Evolutionary conservation across 2,113 vertebrate genomes (phyloP), one percentile per base, ranked within the genome.

Genomic region (Chinchilla lanigera): DNA sequence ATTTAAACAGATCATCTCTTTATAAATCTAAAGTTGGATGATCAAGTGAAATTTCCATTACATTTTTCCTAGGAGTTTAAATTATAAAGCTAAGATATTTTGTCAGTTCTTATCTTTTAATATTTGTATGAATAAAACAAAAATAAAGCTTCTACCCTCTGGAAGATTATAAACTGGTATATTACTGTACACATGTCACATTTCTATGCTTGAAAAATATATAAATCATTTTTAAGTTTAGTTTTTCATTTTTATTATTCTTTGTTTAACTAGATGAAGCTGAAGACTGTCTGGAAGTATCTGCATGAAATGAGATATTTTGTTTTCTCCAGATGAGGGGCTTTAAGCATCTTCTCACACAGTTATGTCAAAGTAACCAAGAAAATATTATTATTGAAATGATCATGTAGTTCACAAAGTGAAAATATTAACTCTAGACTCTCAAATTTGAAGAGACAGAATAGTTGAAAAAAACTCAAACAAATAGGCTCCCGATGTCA

Each of bases 21-120:
- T 65, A 77, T 71, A 85, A 95, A 92, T 24, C 11, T 17, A 95
- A 52, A 38, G 9, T 54, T 54, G 65, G 80, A 71, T 78, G 83
- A 85, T 93, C 73, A 84, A 35, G 86, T 84, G n/a, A 94, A 88
- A 96, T 67, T 35, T 87, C 60, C 60, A 85, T 13, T 63, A 56
- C 20, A 47, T 67, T 84, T 85, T 52, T 58, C 20, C 63, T 85
- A 54, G 38, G 89, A 94, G 86, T 92, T 92, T 93, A 95, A 95
- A 94, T 96, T 81, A 92, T 67, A 94, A 96, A 75, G 38, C 54
- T 80, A 89, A 93, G 54, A 28, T 81, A 81, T 71, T 96, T 93
- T 94, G 44, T 90, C 93, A 95, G 78, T 84, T 93, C 35, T 93
- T 89, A 94, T 71, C 24, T 90, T 94, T 93, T 56, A 97, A 85